Conservation (phyloP, 2,888 invertebrate genomes). For the Luperina testacea region DNA sequence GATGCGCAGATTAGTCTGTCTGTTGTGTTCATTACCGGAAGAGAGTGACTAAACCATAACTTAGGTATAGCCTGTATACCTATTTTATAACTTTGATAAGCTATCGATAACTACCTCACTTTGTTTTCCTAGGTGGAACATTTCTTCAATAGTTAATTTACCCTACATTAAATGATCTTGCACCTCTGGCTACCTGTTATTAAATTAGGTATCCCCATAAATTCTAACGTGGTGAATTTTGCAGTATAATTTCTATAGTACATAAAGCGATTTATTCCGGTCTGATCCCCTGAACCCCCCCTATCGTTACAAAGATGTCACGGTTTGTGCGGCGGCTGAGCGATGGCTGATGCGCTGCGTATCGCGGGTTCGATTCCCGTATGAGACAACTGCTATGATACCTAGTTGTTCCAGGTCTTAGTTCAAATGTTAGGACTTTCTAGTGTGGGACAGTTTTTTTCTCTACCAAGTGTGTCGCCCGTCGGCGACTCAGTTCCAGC, state of each 20-base stretch:
- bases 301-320: neutral
- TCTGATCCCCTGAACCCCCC: too few species aligned
- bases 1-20: slow-evolving; percentile 66
- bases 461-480: slow-evolving; percentile 67
- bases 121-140: neutral
- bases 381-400: neutral
- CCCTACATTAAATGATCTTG: neutral
- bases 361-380: neutral
- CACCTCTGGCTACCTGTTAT: neutral
- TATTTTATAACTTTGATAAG: slow-evolving; percentile 18
- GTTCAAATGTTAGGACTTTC: neutral
- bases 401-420: neutral
- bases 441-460: neutral
- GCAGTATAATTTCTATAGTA: neutral
- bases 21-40: slow-evolving; percentile 70
- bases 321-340: neutral
- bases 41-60: slow-evolving; percentile 64
- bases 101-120: slow-evolving; percentile 2
- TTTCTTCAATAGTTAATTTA: neutral
- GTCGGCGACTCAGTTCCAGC: slow-evolving; percentile 54
- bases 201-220: neutral
- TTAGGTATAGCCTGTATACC: slow-evolving; percentile 1
- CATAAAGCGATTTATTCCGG: neutral
- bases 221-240: neutral
- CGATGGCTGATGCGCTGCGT: neutral